phyloP scores from a whole-genome alignment of 2,888 invertebrate genomes.

The Zygogramma bicolorata region DNA sequence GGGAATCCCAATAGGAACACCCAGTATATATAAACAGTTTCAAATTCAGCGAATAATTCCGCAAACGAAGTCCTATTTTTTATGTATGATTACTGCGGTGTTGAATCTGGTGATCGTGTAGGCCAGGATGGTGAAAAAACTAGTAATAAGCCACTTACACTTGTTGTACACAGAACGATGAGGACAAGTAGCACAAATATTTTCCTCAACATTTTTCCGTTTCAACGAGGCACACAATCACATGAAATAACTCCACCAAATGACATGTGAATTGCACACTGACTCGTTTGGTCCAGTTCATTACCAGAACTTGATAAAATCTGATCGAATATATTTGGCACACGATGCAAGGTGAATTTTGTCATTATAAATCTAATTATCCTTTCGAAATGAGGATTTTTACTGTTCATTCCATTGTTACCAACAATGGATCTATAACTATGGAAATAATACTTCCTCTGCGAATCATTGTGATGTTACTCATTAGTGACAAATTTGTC shows the following conservation, averaged over 20 bases:
- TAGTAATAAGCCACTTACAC: not conserved
- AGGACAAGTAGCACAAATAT: not conserved
- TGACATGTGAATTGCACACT: not conserved
- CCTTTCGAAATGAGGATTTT: not conserved
- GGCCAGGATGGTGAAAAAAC: too few relatives aligned
- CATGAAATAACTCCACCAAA: not conserved
- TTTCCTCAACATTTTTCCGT: not conserved
- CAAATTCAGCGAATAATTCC: too few relatives aligned
- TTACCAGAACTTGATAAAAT: not conserved
- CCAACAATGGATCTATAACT: not conserved
- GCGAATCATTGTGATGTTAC: not conserved
- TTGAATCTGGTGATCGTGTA: too few relatives aligned
- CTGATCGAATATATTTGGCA: not conserved
- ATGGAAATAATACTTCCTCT: slow-evolving; percentile 7
- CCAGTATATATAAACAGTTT: too few relatives aligned
- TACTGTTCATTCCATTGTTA: slow-evolving; percentile 1
- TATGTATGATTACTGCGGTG: too few relatives aligned
- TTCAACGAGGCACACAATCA: not conserved
- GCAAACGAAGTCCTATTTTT: too few relatives aligned
- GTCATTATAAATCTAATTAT: not conserved
- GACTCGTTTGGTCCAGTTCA: not conserved
- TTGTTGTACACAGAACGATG: not conserved
- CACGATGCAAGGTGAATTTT: not conserved
- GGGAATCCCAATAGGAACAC: too few relatives aligned
- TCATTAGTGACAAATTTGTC: not conserved